phyloP scores from a whole-genome alignment of 2,888 invertebrate genomes.

The Drosophila austrosaltans region DNA sequence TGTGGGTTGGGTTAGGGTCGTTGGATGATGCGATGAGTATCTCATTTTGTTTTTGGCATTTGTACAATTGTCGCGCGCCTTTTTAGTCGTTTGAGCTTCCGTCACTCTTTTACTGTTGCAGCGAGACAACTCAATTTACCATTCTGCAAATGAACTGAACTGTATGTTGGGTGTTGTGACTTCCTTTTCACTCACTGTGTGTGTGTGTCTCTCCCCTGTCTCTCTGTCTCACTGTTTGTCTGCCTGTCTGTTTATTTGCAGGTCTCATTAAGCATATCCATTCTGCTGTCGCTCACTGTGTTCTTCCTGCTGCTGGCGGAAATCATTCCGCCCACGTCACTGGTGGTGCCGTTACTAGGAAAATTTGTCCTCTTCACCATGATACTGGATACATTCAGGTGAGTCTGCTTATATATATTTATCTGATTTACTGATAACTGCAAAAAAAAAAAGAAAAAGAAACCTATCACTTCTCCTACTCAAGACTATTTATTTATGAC shows the following conservation, averaged over 20 bases:
- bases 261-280: constrained; percentile 98
- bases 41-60: constrained; percentile 39
- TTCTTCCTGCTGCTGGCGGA: constrained; percentile 96
- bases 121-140: constrained; percentile 40
- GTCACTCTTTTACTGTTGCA: constrained; percentile 25
- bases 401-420: constrained; percentile 67
- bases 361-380: constrained; percentile 98
- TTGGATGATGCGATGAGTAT: constrained; percentile 9
- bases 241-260: constrained; percentile 83
- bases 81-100: constrained; percentile 47
- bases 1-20: no score
- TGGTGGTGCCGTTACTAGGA: constrained; percentile 95
- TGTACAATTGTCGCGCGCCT: constrained; percentile 55
- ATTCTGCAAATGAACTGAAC: constrained; percentile 43
- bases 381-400: constrained; percentile 98
- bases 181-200: background rate
- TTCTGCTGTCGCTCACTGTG: constrained; percentile 96
- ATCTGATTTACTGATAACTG: background rate
- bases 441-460: background rate
- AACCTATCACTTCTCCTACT: background rate
- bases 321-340: constrained; percentile 95
- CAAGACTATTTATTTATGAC: constrained; percentile 7
- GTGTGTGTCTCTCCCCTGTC: constrained; percentile 11
- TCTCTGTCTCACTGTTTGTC: constrained; percentile 78
- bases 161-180: constrained; percentile 64